Percentiles rank a stretch among this genome's conserved stretches.
These are phyloP conservation scores for Illadopsis cleaveri DNA, from an alignment of 2,113 vertebrate species.

Conservation along the genomic window DNA sequence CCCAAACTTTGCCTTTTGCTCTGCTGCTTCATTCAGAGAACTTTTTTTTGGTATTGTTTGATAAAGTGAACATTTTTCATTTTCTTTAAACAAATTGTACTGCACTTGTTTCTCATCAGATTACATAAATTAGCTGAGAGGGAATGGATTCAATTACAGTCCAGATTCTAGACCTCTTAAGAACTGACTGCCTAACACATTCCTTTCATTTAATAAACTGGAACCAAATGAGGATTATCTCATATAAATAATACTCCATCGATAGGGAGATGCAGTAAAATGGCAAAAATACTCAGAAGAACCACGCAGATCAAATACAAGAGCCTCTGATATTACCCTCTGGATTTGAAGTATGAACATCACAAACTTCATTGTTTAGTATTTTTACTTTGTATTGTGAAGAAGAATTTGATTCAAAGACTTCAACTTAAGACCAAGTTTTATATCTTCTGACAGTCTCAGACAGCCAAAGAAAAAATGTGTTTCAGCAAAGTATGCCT, in stretches of 20 bases:
- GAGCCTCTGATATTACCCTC: background rate
- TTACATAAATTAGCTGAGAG: constrained; percentile 49
- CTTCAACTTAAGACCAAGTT: background rate
- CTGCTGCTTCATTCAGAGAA: background rate
- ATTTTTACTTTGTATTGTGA: background rate
- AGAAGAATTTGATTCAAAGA: background rate
- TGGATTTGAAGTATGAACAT: background rate
- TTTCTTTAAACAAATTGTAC: constrained; percentile 34
- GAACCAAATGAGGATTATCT: constrained; percentile 54
- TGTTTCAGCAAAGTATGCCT: background rate
- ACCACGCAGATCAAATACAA: background rate
- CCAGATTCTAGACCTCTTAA: constrained; percentile 42
- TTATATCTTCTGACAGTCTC: background rate
- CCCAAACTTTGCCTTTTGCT: background rate
- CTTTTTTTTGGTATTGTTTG: background rate
- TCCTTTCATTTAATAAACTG: constrained; percentile 59
- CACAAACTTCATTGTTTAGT: background rate
- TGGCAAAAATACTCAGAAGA: constrained; percentile 7
- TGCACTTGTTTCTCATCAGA: constrained; percentile 54
- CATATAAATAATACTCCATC: constrained; percentile 53
- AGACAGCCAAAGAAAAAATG: background rate
- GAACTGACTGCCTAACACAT: constrained; percentile 45
- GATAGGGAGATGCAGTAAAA: constrained; percentile 15
- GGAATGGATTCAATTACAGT: constrained; percentile 51
- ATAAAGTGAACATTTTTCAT: background rate